Percentiles rank a stretch among this genome's conserved stretches.
Conservation (phyloP, 2,888 invertebrate genomes). For the Lepidocyrtoides sp. region DNA sequence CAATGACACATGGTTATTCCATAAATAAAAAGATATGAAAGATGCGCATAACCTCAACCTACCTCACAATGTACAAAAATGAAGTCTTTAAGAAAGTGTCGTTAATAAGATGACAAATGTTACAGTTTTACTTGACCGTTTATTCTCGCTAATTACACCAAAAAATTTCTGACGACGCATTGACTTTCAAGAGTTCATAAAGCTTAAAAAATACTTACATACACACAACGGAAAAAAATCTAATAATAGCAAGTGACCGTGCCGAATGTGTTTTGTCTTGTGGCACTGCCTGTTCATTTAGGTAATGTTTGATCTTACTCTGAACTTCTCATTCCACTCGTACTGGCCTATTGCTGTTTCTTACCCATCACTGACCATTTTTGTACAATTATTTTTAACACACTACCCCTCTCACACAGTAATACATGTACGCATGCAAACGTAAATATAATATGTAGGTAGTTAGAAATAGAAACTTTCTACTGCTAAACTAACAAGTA, state of each 20-base stretch:
- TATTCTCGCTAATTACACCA: too few relatives aligned
- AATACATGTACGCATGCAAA: background rate
- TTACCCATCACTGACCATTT: slow-evolving; percentile 33
- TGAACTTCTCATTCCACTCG: background rate
- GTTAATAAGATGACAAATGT: too few relatives aligned
- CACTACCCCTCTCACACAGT: background rate
- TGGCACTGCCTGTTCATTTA: background rate
- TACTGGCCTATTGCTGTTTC: slow-evolving; percentile 26
- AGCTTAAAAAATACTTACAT: background rate
- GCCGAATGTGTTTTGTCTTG: slow-evolving; percentile 49
- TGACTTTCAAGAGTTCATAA: too few relatives aligned
- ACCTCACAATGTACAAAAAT: too few relatives aligned
- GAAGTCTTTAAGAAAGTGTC: too few relatives aligned
- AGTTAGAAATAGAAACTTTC: slow-evolving; percentile 51
- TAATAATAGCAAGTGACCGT: slow-evolving; percentile 50
- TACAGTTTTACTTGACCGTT: too few relatives aligned
- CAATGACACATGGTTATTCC: too few relatives aligned
- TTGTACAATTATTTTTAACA: slow-evolving; percentile 14
- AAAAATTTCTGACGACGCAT: too few relatives aligned
- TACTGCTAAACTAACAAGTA: slow-evolving; percentile 10
- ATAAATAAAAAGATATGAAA: too few relatives aligned
- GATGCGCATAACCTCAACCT: too few relatives aligned
- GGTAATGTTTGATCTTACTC: background rate
- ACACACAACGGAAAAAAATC: background rate
- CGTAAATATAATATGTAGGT: background rate